Conservation (phyloP, 2,113 vertebrate genomes). For the Neolamprologus variostigma region DNA sequence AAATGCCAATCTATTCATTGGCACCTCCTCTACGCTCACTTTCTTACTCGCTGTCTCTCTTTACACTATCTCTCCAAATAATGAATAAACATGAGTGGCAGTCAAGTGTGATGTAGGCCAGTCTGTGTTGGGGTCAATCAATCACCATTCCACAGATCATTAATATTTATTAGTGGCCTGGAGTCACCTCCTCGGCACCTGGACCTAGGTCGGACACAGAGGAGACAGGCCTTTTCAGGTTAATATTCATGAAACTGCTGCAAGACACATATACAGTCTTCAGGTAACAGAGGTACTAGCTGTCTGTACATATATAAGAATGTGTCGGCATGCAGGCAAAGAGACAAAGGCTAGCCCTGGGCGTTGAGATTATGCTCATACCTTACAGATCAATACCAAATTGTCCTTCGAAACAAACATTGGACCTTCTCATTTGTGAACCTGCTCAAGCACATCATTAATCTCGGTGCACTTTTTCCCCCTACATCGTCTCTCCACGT, state of each 20-base stretch:
- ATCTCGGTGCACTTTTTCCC: constrained; percentile 47
- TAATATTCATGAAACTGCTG: constrained; percentile 65
- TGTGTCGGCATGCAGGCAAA: not conserved
- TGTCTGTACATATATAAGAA: not conserved
- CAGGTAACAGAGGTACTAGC: constrained; percentile 10
- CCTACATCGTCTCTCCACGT: not conserved
- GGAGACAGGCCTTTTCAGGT: constrained; percentile 37
- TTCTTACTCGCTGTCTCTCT: constrained; percentile 19
- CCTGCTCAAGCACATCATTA: constrained; percentile 73
- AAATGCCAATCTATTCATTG: constrained; percentile 55
- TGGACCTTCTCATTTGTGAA: constrained; percentile 64
- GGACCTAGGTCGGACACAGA: constrained; percentile 48
- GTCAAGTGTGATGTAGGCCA: constrained; percentile 63
- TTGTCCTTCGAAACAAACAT: constrained; percentile 73
- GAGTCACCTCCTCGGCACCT: constrained; percentile 64
- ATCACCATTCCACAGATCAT: constrained; percentile 66
- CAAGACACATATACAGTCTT: constrained; percentile 36
- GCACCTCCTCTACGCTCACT: not conserved
- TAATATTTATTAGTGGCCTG: constrained; percentile 68
- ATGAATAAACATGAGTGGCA: constrained; percentile 73
- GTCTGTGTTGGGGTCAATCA: constrained; percentile 67
- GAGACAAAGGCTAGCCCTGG: constrained; percentile 21
- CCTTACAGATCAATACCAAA: constrained; percentile 65
- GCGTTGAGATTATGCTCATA: constrained; percentile 51
- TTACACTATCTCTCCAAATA: constrained; percentile 49